Percentiles rank a stretch among this genome's conserved stretches.
Conservation (phyloP, 1,140 invertebrate genomes). For the Brachionus paranguensis region DNA sequence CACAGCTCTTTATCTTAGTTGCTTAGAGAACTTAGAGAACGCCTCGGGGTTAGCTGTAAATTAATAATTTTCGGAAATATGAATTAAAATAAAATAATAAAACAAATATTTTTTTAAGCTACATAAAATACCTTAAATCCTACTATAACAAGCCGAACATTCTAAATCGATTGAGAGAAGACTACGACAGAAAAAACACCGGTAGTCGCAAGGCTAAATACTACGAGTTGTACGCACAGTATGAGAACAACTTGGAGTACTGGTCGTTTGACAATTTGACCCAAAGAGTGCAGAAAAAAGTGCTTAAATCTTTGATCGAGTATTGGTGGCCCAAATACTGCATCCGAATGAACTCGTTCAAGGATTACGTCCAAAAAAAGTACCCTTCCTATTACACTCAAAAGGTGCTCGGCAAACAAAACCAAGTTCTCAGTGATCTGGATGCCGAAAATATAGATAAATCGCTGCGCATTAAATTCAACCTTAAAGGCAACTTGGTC, state of each 20-base stretch:
- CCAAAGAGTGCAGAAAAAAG: neutral
- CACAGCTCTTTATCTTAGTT: neutral
- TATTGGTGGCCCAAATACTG: constrained; percentile 39
- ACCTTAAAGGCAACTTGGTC: neutral
- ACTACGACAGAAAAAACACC: constrained; percentile 1
- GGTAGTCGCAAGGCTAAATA: neutral
- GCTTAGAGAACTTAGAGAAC: neutral
- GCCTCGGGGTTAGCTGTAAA: neutral
- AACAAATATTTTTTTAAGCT: constrained; percentile 12
- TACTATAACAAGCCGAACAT: constrained; percentile 13
- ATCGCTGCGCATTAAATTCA: neutral
- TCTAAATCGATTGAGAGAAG: neutral
- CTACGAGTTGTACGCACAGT: constrained; percentile 23
- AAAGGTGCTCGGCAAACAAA: neutral
- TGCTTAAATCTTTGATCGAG: neutral
- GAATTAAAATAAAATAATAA: neutral
- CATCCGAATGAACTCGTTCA: constrained; percentile 13
- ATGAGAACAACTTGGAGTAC: constrained; percentile 20
- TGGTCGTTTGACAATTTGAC: constrained; percentile 26
- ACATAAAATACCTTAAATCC: neutral
- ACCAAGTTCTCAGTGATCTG: neutral
- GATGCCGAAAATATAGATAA: constrained; percentile 35
- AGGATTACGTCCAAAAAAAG: constrained; percentile 18
- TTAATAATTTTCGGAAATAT: neutral
- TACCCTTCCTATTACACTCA: constrained; percentile 15